phyloP scores from a whole-genome alignment of 2,797 vertebrate species.

The Eupleurogrammus muticus region DNA sequence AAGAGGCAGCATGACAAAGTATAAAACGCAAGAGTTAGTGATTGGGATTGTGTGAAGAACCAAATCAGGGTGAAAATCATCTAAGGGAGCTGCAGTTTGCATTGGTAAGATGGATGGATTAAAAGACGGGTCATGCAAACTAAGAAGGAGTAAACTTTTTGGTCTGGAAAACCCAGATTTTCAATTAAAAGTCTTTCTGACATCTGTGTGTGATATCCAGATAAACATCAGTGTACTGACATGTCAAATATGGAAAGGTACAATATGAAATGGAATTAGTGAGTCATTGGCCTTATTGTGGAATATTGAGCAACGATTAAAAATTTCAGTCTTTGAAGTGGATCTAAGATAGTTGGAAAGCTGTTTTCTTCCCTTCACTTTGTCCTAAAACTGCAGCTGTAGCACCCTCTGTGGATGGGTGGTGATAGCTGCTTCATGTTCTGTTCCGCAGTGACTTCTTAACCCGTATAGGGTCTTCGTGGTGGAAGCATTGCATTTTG shows the following conservation, averaged over 20 bases:
- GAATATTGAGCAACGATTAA: neutral
- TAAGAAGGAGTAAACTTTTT: neutral
- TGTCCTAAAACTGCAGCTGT: neutral
- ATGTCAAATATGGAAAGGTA: neutral
- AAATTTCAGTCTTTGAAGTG: neutral
- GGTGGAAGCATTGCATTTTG: too few species aligned
- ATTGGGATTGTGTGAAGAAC: neutral
- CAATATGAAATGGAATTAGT: neutral
- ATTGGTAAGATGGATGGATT: neutral
- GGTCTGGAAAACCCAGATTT: neutral
- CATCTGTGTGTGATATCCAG: neutral
- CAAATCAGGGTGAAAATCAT: neutral
- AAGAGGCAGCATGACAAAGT: neutral
- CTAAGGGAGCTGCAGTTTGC: neutral
- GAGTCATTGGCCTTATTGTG: neutral
- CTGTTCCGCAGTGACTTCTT: neutral
- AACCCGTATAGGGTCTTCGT: too few species aligned
- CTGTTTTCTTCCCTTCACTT: neutral
- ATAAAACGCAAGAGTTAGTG: neutral
- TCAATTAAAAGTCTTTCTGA: neutral
- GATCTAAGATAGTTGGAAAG: neutral
- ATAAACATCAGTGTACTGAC: neutral
- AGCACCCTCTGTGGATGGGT: conserved; percentile 43
- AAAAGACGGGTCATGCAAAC: neutral
- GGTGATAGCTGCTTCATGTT: conserved; percentile 8